Percentiles rank a stretch among this genome's conserved stretches.
Evolutionary conservation across 2,797 vertebrate species (phyloP).

Genomic region (Chloroceryle inda): DNA sequence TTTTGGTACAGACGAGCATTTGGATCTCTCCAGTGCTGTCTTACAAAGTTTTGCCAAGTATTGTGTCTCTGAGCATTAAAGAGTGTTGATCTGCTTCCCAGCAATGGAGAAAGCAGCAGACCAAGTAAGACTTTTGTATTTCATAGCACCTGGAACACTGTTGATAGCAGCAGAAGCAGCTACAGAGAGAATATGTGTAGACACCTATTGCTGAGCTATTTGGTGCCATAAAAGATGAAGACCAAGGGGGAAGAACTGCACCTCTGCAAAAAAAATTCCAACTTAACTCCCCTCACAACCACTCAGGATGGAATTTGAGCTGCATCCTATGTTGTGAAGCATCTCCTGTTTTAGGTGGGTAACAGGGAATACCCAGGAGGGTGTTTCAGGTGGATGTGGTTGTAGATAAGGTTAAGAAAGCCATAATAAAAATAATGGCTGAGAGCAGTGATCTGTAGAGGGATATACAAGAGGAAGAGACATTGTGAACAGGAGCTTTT

Average conservation of each 20-base stretch:
- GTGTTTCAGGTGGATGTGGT: neutral
- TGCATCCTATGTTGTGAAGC: neutral
- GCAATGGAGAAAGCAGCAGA: neutral
- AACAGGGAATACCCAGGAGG: neutral
- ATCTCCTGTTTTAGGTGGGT: neutral
- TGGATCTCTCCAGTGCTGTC: neutral
- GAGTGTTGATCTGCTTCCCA: neutral
- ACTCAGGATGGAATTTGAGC: neutral
- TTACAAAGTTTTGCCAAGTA: neutral
- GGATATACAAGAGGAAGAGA: neutral
- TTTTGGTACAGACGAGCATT: neutral
- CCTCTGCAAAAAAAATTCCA: neutral
- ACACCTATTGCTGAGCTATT: neutral
- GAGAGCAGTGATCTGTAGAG: fast-evolving
- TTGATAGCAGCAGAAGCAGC: neutral
- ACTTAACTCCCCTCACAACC: neutral
- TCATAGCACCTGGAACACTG: neutral
- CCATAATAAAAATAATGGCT: neutral
- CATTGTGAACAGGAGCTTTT: neutral
- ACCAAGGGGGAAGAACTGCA: neutral
- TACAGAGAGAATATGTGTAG: neutral
- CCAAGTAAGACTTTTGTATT: neutral
- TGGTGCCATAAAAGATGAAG: neutral
- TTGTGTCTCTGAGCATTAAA: neutral
- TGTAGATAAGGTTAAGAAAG: neutral